Percentiles rank a stretch among this genome's conserved stretches.
Evolutionary conservation across 2,888 invertebrate species (phyloP).

Genomic region (Tetragnatha montana): DNA sequence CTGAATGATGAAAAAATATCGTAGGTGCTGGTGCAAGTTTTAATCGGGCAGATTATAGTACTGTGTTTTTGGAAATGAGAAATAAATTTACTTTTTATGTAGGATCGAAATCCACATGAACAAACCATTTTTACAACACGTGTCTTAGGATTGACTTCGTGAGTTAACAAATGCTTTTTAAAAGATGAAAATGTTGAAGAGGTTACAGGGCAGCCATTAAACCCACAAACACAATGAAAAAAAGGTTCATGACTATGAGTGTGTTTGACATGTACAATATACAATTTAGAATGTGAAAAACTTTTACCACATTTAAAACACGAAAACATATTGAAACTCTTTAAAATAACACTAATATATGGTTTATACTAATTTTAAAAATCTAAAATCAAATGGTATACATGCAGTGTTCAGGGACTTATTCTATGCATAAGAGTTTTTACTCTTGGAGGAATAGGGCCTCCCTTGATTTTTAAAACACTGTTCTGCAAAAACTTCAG

Average conservation of each 20-base stretch:
- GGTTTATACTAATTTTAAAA: too few relatives aligned
- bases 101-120: background rate
- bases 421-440: too few relatives aligned
- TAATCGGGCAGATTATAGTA: too few relatives aligned
- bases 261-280: conserved; percentile 9
- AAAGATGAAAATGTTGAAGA: conserved; percentile 1
- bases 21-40: too few relatives aligned
- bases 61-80: background rate
- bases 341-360: too few relatives aligned
- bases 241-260: background rate
- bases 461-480: too few relatives aligned
- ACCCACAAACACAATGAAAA: conserved; percentile 24
- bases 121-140: background rate
- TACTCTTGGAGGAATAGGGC: too few relatives aligned
- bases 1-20: too few relatives aligned
- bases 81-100: background rate
- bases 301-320: background rate
- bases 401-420: too few relatives aligned
- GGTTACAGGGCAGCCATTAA: conserved; percentile 8
- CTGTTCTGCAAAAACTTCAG: too few relatives aligned
- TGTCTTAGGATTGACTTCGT: background rate
- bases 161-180: background rate
- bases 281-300: background rate
- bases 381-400: too few relatives aligned
- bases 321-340: conserved; percentile 2